These are phyloP conservation scores for Myotis pilosus DNA, from an alignment of 2,797 vertebrate genomes.

Conservation along the genomic window DNA sequence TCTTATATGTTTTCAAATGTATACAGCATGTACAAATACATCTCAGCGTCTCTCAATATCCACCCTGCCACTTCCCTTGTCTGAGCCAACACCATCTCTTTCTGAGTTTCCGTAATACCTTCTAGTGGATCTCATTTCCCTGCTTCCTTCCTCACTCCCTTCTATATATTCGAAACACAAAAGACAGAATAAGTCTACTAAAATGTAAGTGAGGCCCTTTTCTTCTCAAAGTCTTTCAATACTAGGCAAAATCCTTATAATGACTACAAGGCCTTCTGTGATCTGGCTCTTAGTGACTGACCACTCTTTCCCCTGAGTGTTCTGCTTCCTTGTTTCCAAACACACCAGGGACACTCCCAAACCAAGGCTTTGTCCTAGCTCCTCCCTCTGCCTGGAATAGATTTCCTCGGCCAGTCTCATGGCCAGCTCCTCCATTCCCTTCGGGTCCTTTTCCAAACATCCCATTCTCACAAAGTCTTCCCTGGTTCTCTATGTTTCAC, in stretches of 20 bases:
- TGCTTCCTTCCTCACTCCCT: background rate
- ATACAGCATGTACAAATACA: background rate
- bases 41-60: background rate
- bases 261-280: background rate
- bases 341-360: background rate
- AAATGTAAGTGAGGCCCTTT: background rate
- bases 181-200: background rate
- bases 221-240: background rate
- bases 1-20: background rate
- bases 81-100: background rate
- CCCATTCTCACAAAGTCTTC: background rate
- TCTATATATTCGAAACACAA: background rate
- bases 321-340: background rate
- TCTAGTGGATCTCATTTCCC: background rate
- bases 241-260: background rate
- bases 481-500: background rate
- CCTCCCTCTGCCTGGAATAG: background rate
- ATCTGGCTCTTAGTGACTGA: background rate
- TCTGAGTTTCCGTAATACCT: background rate
- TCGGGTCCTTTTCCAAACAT: background rate
- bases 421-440: background rate
- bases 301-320: fast-evolving
- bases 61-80: background rate
- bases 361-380: background rate
- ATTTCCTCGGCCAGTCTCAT: background rate